phyloP scores from a whole-genome alignment of 2,888 invertebrate species.

The Orthosia gracilis region DNA sequence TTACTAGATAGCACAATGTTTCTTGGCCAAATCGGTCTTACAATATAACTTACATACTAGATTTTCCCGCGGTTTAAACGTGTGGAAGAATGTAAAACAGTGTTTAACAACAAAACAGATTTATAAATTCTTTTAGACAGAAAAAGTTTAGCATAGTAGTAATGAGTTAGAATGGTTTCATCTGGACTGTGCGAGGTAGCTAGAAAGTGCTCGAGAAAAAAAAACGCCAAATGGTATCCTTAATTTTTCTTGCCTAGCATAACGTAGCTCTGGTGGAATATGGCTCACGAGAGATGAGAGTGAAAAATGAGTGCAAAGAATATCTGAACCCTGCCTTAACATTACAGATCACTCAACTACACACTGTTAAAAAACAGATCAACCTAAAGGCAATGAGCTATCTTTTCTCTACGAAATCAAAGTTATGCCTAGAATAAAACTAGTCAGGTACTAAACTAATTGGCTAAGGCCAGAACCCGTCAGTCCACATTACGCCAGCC shows the following conservation, averaged over 20 bases:
- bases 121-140: not conserved
- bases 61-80: not conserved
- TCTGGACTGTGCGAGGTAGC: no score
- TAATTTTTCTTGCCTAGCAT: no score
- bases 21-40: not conserved
- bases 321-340: no score
- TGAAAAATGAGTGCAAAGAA: no score
- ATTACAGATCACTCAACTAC: no score
- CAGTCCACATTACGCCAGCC: not conserved
- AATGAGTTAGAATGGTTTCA: not conserved
- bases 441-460: not conserved
- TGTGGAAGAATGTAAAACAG: not conserved
- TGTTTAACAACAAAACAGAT: not conserved
- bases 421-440: not conserved
- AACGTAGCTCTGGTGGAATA: no score
- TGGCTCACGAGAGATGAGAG: no score
- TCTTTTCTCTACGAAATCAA: no score
- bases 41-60: constrained; percentile 1
- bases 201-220: no score
- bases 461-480: not conserved
- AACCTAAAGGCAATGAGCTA: not conserved
- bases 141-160: not conserved
- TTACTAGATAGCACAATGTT: not conserved
- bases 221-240: no score
- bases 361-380: no score